phyloP scores from a whole-genome alignment of 2,888 invertebrate species.

The Eupelmus urozonus region DNA sequence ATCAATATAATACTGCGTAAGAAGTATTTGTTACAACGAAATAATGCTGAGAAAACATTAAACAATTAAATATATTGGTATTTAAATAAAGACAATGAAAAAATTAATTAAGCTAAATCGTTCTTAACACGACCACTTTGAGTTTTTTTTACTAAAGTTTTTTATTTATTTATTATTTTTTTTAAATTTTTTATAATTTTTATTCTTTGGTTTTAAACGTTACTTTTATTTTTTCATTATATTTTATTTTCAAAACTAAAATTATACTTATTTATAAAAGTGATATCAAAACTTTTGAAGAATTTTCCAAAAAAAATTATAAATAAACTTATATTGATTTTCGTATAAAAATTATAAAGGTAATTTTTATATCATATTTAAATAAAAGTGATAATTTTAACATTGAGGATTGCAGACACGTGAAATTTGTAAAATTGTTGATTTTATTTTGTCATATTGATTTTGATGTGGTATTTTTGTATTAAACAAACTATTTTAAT shows the following conservation, averaged over 20 bases:
- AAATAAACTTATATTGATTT: conserved; percentile 20
- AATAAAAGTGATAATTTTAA: conserved; percentile 19
- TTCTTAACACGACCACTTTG: conserved; percentile 42
- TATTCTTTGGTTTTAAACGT: neutral
- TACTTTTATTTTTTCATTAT: conserved; percentile 38
- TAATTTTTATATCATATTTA: conserved; percentile 30
- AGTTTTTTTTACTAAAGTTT: conserved; percentile 5
- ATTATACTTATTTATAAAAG: conserved; percentile 15
- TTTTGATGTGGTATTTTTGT: conserved; percentile 35
- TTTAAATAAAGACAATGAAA: conserved; percentile 52
- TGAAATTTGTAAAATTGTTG: conserved; percentile 52
- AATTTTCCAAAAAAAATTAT: conserved; percentile 30
- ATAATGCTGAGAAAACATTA: conserved; percentile 22
- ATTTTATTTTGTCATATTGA: conserved; percentile 39
- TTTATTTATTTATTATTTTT: conserved; percentile 7
- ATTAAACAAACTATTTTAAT: conserved; percentile 2
- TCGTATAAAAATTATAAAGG: conserved; percentile 52
- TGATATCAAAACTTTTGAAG: conserved; percentile 17
- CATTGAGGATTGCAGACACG: conserved; percentile 50
- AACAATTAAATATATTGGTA: conserved; percentile 48
- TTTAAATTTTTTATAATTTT: conserved; percentile 14
- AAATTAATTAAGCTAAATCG: conserved; percentile 30
- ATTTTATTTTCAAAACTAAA: conserved; percentile 6
- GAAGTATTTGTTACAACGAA: conserved; percentile 57
- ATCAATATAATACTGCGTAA: conserved; percentile 42